Evolutionary conservation across 2,113 vertebrate genomes (phyloP), one percentile per base, ranked within the genome.

Genomic region (Hippocampus comes): DNA sequence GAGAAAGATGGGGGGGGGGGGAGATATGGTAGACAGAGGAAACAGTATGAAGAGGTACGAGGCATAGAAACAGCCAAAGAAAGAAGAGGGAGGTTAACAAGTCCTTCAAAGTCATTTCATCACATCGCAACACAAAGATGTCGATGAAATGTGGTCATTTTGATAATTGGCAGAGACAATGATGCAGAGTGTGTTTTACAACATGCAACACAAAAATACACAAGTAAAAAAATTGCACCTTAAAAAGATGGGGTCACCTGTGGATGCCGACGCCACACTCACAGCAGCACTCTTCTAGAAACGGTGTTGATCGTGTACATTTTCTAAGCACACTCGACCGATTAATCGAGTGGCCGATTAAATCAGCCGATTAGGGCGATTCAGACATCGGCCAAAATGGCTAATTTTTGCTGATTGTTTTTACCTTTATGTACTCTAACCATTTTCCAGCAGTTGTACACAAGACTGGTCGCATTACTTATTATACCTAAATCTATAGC

Each of bases 101-200:
- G 56, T 78, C 65, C 65, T 86, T 75, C 77, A 73, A 78, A 83
- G 81, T 68, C 69, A 74, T 82, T 84, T 80, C 78, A 59, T 63
- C 55, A 66, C 64, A 65, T 77, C 80, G 74, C 82, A 81, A 77
- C 71, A 84, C 82, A 74, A 78, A 82, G 78, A 80, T 57, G 74
- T 20, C 15, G 74, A 76, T 69, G 57, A 49, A 72, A 81, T 67
- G 9, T 15, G 46, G 69, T 68, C 70, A 51, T 30, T 65, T 10
- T 43, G 67, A 63, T 75, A 80, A 82, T 70, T 56, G 79, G 74
- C 55, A 77, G 70, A 77, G 71, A 88, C 83, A 75, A 83, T 69
- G 67, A 89, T 82, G 77, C 73, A 21, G 23, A 72, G 49, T 46
- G 68, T 27, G 41, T 49, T 76, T 60, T 20, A 68, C 68, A 71